Conservation (phyloP, 2,797 vertebrate species). For the Lutjanus argentimaculatus region DNA sequence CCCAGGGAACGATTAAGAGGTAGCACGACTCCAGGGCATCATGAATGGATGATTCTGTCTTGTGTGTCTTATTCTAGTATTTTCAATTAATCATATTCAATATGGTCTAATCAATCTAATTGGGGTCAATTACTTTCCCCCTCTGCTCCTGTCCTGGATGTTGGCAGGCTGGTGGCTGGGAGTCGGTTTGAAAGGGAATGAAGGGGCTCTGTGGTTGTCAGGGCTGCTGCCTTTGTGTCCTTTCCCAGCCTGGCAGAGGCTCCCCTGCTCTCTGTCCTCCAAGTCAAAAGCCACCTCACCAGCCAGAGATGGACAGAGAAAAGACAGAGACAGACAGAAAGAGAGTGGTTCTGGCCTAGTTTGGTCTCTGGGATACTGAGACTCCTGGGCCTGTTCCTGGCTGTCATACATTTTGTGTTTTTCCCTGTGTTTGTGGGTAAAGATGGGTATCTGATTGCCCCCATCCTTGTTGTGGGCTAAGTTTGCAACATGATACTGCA, state of each 20-base stretch:
- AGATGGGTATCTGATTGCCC: slow-evolving; percentile 41
- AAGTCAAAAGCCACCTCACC: slow-evolving; percentile 62
- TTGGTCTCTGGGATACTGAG: slow-evolving; percentile 40
- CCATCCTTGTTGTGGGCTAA: slow-evolving; percentile 20
- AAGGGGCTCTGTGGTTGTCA: slow-evolving; percentile 60
- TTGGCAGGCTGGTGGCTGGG: slow-evolving; percentile 54
- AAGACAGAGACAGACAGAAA: slow-evolving; percentile 41
- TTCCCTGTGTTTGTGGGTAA: slow-evolving; percentile 13
- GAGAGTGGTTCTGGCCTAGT: slow-evolving; percentile 44
- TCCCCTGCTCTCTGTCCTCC: slow-evolving; percentile 46
- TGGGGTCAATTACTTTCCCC: slow-evolving; percentile 59
- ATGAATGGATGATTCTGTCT: slow-evolving; percentile 42
- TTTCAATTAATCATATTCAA: slow-evolving; percentile 72
- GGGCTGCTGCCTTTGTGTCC: slow-evolving; percentile 64
- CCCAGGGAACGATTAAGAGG: slow-evolving; percentile 53
- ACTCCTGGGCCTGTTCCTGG: slow-evolving; percentile 31
- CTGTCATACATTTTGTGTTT: slow-evolving; percentile 15
- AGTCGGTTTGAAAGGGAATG: slow-evolving; percentile 58
- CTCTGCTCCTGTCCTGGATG: slow-evolving; percentile 50
- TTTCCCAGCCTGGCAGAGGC: slow-evolving; percentile 67
- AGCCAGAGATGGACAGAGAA: slow-evolving; percentile 56
- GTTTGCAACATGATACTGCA: slow-evolving; percentile 58
- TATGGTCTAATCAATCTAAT: slow-evolving; percentile 73
- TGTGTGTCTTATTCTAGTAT: slow-evolving; percentile 53
- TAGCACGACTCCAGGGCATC: slow-evolving; percentile 42